A percentile compares a stretch with the other conserved stretches of the same genome.
phyloP scores from a whole-genome alignment of 2,888 invertebrate genomes.

The Gasteruption jaculator region DNA sequence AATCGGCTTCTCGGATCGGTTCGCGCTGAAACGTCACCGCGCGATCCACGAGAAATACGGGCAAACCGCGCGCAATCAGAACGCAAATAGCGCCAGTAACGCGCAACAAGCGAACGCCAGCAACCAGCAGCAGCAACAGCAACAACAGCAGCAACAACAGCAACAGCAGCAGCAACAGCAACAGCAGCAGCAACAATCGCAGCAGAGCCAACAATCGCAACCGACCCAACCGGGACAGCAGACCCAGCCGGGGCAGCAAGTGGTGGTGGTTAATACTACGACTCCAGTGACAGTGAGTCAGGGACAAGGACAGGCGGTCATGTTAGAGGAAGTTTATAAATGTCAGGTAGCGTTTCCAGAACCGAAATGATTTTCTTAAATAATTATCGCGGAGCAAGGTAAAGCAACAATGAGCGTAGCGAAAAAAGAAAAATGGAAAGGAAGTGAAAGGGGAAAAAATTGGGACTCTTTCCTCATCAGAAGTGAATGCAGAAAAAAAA shows the following conservation, averaged over 20 bases:
- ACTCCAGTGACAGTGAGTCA: conserved; percentile 49
- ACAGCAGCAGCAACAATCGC: conserved; percentile 38
- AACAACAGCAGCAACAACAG: conserved; percentile 44
- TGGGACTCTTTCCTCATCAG: too few species aligned
- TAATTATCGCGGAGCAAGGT: conserved; percentile 23
- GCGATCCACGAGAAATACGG: conserved; percentile 87
- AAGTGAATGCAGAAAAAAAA: too few species aligned
- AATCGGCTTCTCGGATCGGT: conserved; percentile 82
- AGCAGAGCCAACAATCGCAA: conserved; percentile 33
- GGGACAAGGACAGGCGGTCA: conserved; percentile 47
- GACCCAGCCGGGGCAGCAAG: conserved; percentile 41
- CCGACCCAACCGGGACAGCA: conserved; percentile 41
- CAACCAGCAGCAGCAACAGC: conserved; percentile 50
- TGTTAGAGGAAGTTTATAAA: conserved; percentile 50
- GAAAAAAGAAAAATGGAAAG: conserved; percentile 17
- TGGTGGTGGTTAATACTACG: conserved; percentile 48
- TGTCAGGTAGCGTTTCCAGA: conserved; percentile 51
- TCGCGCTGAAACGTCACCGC: conserved; percentile 80
- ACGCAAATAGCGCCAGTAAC: conserved; percentile 51
- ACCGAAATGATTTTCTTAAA: conserved; percentile 52
- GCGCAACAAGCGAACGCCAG: conserved; percentile 53
- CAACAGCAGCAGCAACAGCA: conserved; percentile 35
- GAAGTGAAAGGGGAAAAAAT: too few species aligned
- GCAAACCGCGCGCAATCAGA: conserved; percentile 55
- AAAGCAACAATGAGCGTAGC: conserved; percentile 17